phyloP scores from a whole-genome alignment of 2,113 vertebrate species.

The Cheirogaleus medius region DNA sequence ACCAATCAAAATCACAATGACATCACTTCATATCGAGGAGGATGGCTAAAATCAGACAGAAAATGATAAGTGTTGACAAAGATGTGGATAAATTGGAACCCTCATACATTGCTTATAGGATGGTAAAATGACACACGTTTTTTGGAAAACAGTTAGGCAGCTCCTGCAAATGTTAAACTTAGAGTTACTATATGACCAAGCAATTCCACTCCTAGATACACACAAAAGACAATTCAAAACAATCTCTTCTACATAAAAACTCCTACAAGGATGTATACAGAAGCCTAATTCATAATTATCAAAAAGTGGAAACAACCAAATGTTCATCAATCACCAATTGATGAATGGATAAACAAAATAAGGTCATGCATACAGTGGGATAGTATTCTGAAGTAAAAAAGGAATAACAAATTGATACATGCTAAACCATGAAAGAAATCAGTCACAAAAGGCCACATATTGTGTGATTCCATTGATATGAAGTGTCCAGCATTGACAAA shows the following conservation, averaged over 20 bases:
- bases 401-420: neutral
- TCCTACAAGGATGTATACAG: neutral
- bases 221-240: neutral
- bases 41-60: neutral
- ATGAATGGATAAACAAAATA: neutral
- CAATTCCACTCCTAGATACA: neutral
- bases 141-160: neutral
- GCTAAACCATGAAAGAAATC: neutral
- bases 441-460: neutral
- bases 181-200: neutral
- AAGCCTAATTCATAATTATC: neutral
- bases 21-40: neutral
- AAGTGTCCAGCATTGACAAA: neutral
- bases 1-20: neutral
- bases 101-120: too few relatives aligned
- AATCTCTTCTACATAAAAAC: neutral
- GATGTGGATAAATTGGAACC: neutral
- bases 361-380: neutral
- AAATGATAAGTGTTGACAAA: neutral
- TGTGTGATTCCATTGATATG: neutral
- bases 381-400: neutral
- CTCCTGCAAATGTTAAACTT: neutral
- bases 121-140: neutral
- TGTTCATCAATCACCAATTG: neutral
- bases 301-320: neutral